Base-by-base conservation (phyloP, 2,797 vertebrate genomes). In the Manis pentadactyla region DNA sequence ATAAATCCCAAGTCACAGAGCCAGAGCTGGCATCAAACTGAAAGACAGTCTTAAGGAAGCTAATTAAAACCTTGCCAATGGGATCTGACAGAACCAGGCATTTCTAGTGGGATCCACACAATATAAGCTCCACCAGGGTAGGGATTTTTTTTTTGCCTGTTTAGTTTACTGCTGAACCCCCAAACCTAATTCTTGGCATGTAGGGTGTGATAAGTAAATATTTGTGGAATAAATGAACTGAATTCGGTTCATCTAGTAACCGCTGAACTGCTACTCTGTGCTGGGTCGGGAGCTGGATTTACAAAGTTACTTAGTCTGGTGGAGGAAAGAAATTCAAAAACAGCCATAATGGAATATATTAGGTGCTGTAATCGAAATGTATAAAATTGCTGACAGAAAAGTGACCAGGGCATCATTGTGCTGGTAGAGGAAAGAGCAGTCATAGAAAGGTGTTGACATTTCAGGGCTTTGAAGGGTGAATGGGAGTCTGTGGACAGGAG, bases 41-140 rank as follows among this genome's bases (percentile, higher is more conserved):
- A 94, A 94, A 97, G 95, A 79, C 11, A 66, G 69, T 31, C 37
- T 4, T 71, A 95, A 94, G n/a, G 69, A 96, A 96, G 87, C 66
- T 61, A 79, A 96, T 96, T 96, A 95, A 95, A 96, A 34, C 42
- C 73, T 63, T 63, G 93, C 74, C 90, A 93, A 21, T 57, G 34
- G 14, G 57, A 85, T n/a, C 73, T 31, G 37, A 39, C 23, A 86
- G 87, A 88, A 95, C 73, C 87, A 96, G 90, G 34, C 78, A 66
- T 91, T 86, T 57, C 63, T 84, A 89, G 21, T 73, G 64, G 73
- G 91, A 84, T 77, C 69, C 68, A 34, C 83, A 82, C 7, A 61
- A 37, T 66, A 61, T 23, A 81, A 95, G 17, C 19, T 61, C 73
- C 59, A 84, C 7, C 14, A 94, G 17, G 89, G 34, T 68, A 75